Conservation (phyloP, 1,140 invertebrate species). For the Drosophila guanche region DNA sequence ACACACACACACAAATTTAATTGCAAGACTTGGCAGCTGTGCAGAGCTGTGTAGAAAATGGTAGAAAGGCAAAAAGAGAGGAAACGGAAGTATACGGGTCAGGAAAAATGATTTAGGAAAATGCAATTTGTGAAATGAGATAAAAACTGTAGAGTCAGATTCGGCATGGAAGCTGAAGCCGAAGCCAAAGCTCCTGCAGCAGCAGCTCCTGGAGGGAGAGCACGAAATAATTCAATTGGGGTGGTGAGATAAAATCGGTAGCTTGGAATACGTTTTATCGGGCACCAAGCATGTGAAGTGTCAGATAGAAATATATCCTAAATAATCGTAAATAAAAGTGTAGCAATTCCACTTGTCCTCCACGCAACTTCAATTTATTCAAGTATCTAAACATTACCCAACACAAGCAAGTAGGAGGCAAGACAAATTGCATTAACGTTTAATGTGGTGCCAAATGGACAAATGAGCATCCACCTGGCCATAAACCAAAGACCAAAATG, state of each 20-base stretch:
- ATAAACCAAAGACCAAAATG: conserved; percentile 32
- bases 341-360: neutral
- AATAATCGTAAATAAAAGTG: neutral
- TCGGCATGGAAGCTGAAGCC: neutral
- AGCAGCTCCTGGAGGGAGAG: too few species aligned
- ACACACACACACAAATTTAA: conserved; percentile 47
- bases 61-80: neutral
- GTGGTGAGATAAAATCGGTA: too few species aligned
- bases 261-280: too few species aligned
- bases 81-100: conserved; percentile 18
- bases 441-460: conserved; percentile 48
- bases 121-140: conserved; percentile 44
- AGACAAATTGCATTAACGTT: conserved; percentile 61
- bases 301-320: too few species aligned
- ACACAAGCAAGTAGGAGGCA: neutral
- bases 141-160: conserved; percentile 11
- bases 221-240: too few species aligned
- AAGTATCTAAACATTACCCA: conserved; percentile 10
- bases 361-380: conserved; percentile 8
- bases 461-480: conserved; percentile 39
- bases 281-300: too few species aligned
- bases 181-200: neutral
- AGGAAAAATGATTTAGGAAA: conserved; percentile 32
- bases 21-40: conserved; percentile 18
- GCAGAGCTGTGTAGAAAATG: too few species aligned